These are phyloP conservation scores for Prochilodus magdalenae DNA, from an alignment of 2,113 vertebrate species.

Conservation along the genomic window DNA sequence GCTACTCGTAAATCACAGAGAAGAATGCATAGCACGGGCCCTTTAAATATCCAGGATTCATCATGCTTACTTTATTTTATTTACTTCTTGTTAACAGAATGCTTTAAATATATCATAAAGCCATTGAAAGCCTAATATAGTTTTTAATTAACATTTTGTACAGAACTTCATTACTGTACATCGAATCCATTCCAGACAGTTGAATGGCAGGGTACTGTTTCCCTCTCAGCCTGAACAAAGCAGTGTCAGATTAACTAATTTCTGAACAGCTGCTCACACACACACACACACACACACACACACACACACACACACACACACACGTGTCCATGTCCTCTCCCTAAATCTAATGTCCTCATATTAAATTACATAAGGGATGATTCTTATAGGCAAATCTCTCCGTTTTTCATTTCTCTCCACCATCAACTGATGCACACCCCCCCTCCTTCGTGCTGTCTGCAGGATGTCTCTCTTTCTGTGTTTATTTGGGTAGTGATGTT, in stretches of 20 bases:
- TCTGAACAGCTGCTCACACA: conserved; percentile 47
- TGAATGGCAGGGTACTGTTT: conserved; percentile 16
- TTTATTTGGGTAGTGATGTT: conserved; percentile 40
- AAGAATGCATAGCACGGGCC: too few relatives aligned
- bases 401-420: conserved; percentile 10
- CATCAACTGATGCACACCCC: not conserved
- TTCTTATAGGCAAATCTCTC: conserved; percentile 28
- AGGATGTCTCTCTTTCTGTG: conserved; percentile 31
- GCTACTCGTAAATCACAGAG: too few relatives aligned
- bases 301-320: conserved; percentile 31
- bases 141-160: too few relatives aligned
- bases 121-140: too few relatives aligned
- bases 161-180: too few relatives aligned
- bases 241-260: conserved; percentile 32
- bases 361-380: conserved; percentile 48
- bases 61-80: too few relatives aligned
- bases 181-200: too few relatives aligned
- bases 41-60: too few relatives aligned
- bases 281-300: conserved; percentile 29
- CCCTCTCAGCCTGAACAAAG: conserved; percentile 34
- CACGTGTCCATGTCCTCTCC: conserved; percentile 43
- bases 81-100: too few relatives aligned
- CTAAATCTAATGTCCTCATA: conserved; percentile 49
- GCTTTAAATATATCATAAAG: too few relatives aligned
- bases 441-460: conserved; percentile 14